A percentile compares a stretch with the other conserved stretches of the same genome.
Conservation (phyloP, 2,888 invertebrate species). For the Chymomyza amoena region DNA sequence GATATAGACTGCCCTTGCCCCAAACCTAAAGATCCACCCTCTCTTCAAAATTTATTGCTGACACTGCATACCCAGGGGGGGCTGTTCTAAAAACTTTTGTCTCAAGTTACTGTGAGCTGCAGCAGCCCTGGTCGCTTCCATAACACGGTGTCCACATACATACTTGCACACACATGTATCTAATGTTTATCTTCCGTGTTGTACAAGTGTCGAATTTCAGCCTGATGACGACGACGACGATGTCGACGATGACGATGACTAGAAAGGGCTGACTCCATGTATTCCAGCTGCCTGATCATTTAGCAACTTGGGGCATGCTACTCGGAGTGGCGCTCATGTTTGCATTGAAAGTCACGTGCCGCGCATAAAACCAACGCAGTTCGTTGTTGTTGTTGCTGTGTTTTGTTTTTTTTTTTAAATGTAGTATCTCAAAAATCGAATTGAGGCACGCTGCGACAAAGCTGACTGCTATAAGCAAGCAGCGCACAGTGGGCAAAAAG, state of each 20-base stretch:
- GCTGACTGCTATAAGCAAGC: not conserved
- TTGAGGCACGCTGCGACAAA: not conserved
- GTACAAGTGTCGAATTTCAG: constrained; percentile 28
- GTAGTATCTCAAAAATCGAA: not conserved
- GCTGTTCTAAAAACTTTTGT: not conserved
- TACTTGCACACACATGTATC: constrained; percentile 23
- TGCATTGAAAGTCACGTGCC: constrained; percentile 66
- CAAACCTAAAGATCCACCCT: too few species aligned
- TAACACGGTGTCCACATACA: not conserved
- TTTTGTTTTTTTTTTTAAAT: not conserved
- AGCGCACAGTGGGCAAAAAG: too few species aligned
- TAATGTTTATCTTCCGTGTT: constrained; percentile 66
- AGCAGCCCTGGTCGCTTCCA: not conserved
- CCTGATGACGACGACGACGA: not conserved
- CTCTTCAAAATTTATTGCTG: not conserved
- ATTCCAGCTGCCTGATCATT: not conserved
- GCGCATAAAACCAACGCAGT: constrained; percentile 48
- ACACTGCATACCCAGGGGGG: not conserved
- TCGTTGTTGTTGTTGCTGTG: constrained; percentile 15
- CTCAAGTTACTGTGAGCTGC: not conserved
- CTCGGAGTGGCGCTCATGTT: constrained; percentile 46
- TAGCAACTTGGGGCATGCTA: not conserved
- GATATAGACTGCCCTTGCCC: too few species aligned
- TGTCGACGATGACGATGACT: not conserved
- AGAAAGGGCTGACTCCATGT: not conserved